Base-by-base conservation (phyloP, 2,797 vertebrate genomes). In the Xenentodon cancila region DNA sequence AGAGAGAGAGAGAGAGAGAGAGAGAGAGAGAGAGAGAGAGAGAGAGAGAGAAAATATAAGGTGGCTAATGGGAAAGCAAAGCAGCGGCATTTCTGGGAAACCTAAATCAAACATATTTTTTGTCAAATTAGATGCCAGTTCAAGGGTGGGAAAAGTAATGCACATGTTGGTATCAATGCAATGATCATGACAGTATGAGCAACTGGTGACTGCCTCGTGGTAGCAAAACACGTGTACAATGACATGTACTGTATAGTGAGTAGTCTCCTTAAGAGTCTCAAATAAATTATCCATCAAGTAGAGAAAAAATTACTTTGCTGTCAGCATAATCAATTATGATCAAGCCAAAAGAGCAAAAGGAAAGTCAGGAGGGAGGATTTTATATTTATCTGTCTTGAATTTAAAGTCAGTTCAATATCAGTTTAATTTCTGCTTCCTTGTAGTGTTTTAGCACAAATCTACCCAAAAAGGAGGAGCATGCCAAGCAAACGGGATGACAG, bases 261-360 rank as follows among this genome's bases (percentile, higher is more conserved):
- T 58, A 37, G 47, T 80, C 76, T 85, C 72, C 59, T 59, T 65
- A 43, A 85, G 80, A 43, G 20, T 78, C 53, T 43, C 69, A 76
- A 83, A 84, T 83, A 70, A 66, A 91, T 91, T 88, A 89, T 84
- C 85, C 89, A 91, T 92, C 90, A 91, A 91, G 64, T 56, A 75
- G 79, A 84, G 69, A 75, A 88, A 73, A 65, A 78, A 84, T 74
- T 73, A 63, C 65, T 79, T 68, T 46, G 68, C 71, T 86, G 79
- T 86, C 80, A 89, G 75, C 86, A 77, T 89, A 90, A 91, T 88
- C 84, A 85, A 57, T 58, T 42, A 64, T 68, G 72, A 78, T 57
- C 17, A 49, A 65, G 71, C 68, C 77, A 60, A 61, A 50, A 53
- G 68, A 73, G 63, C 47, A 48, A 58, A 65, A 50, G 25, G 34